These are phyloP conservation scores for Oncorhynchus mykiss DNA, from an alignment of 2,113 vertebrate genomes.

Conservation along the genomic window DNA sequence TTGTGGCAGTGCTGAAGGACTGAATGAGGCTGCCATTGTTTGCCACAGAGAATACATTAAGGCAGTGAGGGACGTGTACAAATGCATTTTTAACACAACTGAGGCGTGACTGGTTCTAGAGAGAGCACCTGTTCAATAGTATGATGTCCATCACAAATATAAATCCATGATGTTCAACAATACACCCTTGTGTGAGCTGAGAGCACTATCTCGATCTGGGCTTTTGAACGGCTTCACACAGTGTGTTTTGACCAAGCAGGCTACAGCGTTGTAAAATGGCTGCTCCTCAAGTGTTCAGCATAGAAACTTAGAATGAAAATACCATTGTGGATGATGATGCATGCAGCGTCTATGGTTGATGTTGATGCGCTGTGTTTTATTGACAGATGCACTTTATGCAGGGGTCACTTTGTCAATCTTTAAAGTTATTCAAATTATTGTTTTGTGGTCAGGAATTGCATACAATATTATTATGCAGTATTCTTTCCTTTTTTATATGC, in stretches of 20 bases:
- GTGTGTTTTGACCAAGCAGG: slow-evolving; percentile 55
- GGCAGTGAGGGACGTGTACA: slow-evolving; percentile 5
- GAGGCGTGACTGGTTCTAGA: slow-evolving; percentile 28
- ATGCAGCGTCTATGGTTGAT: slow-evolving; percentile 26
- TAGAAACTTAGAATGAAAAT: slow-evolving; percentile 71
- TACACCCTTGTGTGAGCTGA: slow-evolving; percentile 29
- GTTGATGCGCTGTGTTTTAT: slow-evolving; percentile 28
- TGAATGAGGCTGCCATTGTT: slow-evolving; percentile 46
- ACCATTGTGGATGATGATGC: slow-evolving; percentile 41
- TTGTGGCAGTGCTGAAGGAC: slow-evolving; percentile 60
- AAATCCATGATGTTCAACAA: slow-evolving; percentile 13
- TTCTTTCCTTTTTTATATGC: neutral
- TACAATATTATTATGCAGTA: neutral
- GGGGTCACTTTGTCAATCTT: slow-evolving; percentile 42
- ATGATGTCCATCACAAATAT: slow-evolving; percentile 37
- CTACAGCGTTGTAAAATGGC: slow-evolving; percentile 70
- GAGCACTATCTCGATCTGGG: slow-evolving; percentile 39
- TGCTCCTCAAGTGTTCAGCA: slow-evolving; percentile 68
- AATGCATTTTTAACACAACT: slow-evolving; percentile 15
- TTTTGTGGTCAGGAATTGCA: slow-evolving; percentile 22
- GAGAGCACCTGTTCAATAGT: slow-evolving; percentile 22
- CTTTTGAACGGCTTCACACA: slow-evolving; percentile 52
- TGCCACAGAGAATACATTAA: slow-evolving; percentile 47
- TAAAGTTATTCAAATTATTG: slow-evolving; percentile 16
- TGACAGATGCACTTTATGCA: slow-evolving; percentile 20